Base-by-base conservation (phyloP, 2,797 vertebrate species). In the Sebastes itinus region DNA sequence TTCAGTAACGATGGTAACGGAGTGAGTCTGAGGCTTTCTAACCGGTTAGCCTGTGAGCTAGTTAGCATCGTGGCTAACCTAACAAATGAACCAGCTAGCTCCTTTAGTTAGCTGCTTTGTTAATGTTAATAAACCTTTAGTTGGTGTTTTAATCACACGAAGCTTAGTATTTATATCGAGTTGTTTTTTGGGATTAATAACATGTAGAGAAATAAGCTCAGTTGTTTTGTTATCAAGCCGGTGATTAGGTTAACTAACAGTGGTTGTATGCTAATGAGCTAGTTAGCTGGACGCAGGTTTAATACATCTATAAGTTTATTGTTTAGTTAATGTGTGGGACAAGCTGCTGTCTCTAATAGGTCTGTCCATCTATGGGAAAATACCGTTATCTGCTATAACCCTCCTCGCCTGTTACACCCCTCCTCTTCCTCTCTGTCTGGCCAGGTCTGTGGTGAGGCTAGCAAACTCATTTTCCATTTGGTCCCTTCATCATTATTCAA, bases 31-130 rank as follows among this genome's bases (percentile, higher is more conserved):
- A 22, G 35, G 23, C 46, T 77, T 71, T n/a, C 56, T 72, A 22
- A 27, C 20, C 25, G 20, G 64, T 83, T 92, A 90, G 91, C 87
- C 69, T 65, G 61, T 75, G 84, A 89, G 92, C 92, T 80, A 67
- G 80, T 84, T 91, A 92, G 88, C 91, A 84, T 84, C 61, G 60
- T 81, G 67, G 75, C 65, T 66, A 86, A 9, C 61, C 71, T 35
- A 83, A 89, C 88, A 88, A 90, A 88, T 88, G 76, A 85, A 70
- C 75, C 64, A 25, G 70, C 22, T 84, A 67, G 74, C 77, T 16
- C 38, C 33, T 77, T 78, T 75, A 49, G 66, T 78, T 75, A 49
- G 66, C 61, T 80, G 10, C 59, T 20, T 63, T 1, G 27, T 71
- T 61, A 14, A 14, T 42, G 12, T 13, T 42, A 64, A 75, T 66